phyloP scores from a whole-genome alignment of 1,140 invertebrate species.

The Eueides isabella region DNA sequence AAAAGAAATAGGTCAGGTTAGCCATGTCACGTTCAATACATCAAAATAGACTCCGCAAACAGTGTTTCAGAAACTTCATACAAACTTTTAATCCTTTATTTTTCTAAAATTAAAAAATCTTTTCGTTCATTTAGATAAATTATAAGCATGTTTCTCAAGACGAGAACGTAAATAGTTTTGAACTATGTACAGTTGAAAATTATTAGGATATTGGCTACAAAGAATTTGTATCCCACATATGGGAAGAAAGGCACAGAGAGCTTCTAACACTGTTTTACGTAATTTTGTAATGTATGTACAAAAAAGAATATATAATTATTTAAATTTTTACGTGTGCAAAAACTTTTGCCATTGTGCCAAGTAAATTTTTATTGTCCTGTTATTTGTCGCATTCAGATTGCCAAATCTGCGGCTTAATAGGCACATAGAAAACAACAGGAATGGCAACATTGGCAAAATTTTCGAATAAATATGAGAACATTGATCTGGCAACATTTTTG shows the following conservation, averaged over 20 bases:
- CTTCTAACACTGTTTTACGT: too few relatives aligned
- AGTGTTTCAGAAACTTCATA: not conserved
- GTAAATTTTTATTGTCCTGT: not conserved
- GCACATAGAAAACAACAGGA: not conserved
- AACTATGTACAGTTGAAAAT: too few relatives aligned
- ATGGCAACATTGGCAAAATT: not conserved
- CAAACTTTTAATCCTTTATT: not conserved
- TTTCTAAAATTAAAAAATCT: not conserved
- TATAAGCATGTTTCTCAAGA: not conserved
- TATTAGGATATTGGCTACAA: too few relatives aligned
- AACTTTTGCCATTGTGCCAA: not conserved
- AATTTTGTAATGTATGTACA: not conserved
- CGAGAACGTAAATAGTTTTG: not conserved
- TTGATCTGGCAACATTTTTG: not conserved
- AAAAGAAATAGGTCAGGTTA: conserved; percentile 6
- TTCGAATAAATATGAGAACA: not conserved
- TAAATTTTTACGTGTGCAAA: not conserved
- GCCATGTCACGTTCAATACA: conserved; percentile 1
- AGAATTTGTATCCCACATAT: too few relatives aligned
- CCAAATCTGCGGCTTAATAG: not conserved
- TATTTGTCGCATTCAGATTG: not conserved
- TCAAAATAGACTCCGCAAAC: not conserved
- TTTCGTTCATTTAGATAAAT: not conserved
- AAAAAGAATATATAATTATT: too few relatives aligned
- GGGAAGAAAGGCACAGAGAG: too few relatives aligned